Conservation (phyloP, 2,797 vertebrate genomes). For the Setipinna tenuifilis region DNA sequence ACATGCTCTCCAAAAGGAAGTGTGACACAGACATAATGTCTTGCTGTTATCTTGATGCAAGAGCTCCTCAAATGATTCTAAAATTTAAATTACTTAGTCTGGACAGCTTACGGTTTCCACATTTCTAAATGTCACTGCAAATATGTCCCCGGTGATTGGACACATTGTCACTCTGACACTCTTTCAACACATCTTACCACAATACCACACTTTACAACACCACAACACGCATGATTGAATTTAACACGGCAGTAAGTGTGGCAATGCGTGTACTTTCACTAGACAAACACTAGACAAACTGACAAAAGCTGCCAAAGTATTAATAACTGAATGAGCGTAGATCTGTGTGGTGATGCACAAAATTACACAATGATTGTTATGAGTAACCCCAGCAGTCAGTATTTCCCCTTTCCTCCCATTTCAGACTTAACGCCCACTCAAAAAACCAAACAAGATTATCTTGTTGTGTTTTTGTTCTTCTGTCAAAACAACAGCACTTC, state of each 20-base stretch:
- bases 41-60: neutral
- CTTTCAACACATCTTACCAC: neutral
- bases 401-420: conserved; percentile 55
- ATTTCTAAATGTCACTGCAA: neutral
- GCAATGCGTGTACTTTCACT: no score
- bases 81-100: neutral
- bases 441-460: conserved; percentile 48
- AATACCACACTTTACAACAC: neutral
- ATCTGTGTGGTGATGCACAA: conserved; percentile 28
- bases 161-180: neutral
- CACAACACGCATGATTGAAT: neutral
- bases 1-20: neutral
- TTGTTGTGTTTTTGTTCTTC: conserved; percentile 42
- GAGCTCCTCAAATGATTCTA: neutral
- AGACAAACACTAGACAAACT: no score
- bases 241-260: neutral
- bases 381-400: conserved; percentile 33
- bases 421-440: conserved; percentile 29
- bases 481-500: conserved; percentile 39
- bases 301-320: neutral
- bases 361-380: conserved; percentile 31
- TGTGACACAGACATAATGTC: neutral
- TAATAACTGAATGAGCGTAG: conserved; percentile 3
- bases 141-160: neutral
- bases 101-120: neutral